Percentiles rank a stretch among this genome's conserved stretches.
phyloP scores from a whole-genome alignment of 2,113 vertebrate genomes.

The Sander vitreus region DNA sequence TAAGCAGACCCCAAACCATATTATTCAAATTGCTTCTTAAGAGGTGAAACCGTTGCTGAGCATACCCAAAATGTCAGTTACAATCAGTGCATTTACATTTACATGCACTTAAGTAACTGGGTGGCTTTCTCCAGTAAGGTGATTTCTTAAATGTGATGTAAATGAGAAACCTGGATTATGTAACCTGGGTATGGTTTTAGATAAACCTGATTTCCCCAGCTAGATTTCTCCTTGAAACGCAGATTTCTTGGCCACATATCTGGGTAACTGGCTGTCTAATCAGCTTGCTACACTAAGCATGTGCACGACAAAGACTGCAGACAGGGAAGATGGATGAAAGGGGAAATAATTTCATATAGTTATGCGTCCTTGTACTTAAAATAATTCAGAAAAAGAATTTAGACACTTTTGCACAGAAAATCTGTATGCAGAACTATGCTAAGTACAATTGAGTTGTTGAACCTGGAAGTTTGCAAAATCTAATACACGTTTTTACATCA shows the following conservation, averaged over 20 bases:
- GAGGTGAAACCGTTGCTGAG: background rate
- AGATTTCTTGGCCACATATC: background rate
- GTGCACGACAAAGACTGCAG: no score
- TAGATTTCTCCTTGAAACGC: background rate
- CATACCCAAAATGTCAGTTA: background rate
- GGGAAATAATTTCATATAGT: background rate
- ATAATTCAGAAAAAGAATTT: background rate
- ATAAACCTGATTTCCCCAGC: background rate
- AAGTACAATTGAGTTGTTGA: background rate
- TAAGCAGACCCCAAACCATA: background rate
- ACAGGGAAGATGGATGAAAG: slow-evolving; percentile 1
- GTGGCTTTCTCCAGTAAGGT: background rate
- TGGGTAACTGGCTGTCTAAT: background rate
- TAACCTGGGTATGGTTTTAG: background rate
- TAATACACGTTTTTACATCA: background rate
- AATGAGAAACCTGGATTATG: background rate
- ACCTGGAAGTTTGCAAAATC: background rate
- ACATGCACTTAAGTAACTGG: background rate
- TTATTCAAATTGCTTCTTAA: background rate
- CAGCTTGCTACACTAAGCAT: background rate
- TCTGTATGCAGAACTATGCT: background rate
- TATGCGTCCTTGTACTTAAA: background rate
- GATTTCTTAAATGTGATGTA: background rate
- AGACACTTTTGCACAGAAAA: background rate
- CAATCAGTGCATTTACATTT: background rate